Conservation (phyloP, 2,888 invertebrate genomes). For the Trichopoda pennipes region DNA sequence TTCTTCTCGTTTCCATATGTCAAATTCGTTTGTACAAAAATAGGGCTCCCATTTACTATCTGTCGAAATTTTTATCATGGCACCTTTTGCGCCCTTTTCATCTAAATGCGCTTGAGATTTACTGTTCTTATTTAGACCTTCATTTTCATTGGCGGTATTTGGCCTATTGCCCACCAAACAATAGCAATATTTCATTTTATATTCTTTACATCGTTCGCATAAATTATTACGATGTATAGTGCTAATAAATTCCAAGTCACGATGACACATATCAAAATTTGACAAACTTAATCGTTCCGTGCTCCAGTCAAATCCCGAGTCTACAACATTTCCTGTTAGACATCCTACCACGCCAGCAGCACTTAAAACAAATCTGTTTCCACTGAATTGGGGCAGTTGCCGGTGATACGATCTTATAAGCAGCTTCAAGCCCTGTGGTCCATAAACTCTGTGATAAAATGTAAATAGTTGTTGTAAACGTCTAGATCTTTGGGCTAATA, state of each 20-base stretch:
- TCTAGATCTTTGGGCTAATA: conserved; percentile 84
- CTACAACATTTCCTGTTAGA: conserved; percentile 78
- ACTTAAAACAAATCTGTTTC: conserved; percentile 82
- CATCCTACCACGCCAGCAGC: conserved; percentile 83
- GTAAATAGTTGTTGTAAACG: conserved; percentile 85
- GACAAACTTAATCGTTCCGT: conserved; percentile 83
- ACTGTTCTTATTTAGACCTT: conserved; percentile 81
- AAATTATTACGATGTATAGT: conserved; percentile 82
- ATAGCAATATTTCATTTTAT: conserved; percentile 77
- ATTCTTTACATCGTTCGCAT: conserved; percentile 74
- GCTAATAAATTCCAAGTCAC: conserved; percentile 84
- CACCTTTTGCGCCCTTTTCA: conserved; percentile 65
- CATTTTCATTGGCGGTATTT: conserved; percentile 19
- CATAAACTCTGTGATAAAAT: conserved; percentile 85
- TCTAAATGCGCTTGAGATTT: conserved; percentile 46
- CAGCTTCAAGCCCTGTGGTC: conserved; percentile 83
- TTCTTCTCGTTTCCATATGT: conserved; percentile 90
- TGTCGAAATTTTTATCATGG: conserved; percentile 71
- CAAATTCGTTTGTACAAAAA: conserved; percentile 88
- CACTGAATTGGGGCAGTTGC: conserved; percentile 81
- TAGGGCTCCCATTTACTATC: conserved; percentile 84
- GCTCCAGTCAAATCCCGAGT: conserved; percentile 84
- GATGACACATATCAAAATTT: conserved; percentile 82
- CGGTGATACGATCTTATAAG: conserved; percentile 81
- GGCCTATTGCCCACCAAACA: conserved; percentile 74